Evolutionary conservation across 2,797 vertebrate genomes (phyloP).

Genomic region (Anas capensis): DNA sequence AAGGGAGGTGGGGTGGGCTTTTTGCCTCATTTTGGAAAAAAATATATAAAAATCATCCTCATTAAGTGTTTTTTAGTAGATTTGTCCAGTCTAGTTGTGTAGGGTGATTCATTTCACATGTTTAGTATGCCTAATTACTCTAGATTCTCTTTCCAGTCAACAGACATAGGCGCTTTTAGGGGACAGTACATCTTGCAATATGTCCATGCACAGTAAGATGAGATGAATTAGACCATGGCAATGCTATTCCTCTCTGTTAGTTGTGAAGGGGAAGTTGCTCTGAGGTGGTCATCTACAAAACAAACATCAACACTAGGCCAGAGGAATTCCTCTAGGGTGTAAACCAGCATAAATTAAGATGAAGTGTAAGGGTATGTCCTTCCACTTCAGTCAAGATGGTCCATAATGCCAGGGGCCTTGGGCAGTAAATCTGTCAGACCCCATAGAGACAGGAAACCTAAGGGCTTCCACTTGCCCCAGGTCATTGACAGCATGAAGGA

Average conservation of each 20-base stretch:
- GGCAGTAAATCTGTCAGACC: neutral
- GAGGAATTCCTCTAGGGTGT: neutral
- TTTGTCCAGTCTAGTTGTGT: neutral
- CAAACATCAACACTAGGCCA: neutral
- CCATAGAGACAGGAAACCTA: neutral
- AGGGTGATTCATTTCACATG: neutral
- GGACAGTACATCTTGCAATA: neutral
- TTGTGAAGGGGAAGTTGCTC: neutral
- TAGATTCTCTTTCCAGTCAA: neutral
- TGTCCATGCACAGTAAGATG: fast-evolving
- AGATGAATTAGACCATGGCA: neutral
- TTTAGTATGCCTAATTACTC: neutral
- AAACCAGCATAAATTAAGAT: neutral
- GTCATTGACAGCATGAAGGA: neutral
- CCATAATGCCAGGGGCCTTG: neutral
- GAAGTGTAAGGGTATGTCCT: neutral
- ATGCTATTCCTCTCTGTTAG: neutral
- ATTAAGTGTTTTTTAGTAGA: neutral
- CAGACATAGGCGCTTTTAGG: neutral
- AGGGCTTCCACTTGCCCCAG: neutral
- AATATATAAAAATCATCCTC: neutral
- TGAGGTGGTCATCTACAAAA: neutral
- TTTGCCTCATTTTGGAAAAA: neutral
- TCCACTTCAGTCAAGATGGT: fast-evolving
- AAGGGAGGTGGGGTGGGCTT: neutral